Percentiles rank a stretch among this genome's conserved stretches.
phyloP scores from a whole-genome alignment of 1,140 invertebrate species.

The Calliphora vicina region DNA sequence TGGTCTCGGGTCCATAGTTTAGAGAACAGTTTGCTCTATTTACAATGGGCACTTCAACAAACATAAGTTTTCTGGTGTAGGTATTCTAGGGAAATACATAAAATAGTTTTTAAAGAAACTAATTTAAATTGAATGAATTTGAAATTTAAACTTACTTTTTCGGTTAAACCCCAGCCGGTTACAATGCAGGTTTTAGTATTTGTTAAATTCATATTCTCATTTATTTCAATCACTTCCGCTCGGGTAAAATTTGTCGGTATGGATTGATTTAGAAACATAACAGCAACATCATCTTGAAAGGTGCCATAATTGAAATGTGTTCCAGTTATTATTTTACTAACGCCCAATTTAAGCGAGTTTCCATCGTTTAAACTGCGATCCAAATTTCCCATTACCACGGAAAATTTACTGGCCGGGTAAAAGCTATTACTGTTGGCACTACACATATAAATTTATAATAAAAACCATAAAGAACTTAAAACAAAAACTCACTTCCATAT shows the following conservation, averaged over 20 bases:
- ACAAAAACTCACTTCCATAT: constrained; percentile 36
- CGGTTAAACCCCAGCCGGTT: constrained; percentile 51
- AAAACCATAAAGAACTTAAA: not conserved
- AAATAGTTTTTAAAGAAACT: not conserved
- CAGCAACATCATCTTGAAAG: constrained; percentile 42
- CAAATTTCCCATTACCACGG: constrained; percentile 45
- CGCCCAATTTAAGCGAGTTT: constrained; percentile 35
- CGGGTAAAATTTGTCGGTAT: constrained; percentile 2
- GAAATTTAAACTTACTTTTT: constrained; percentile 48
- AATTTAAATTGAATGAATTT: too few relatives aligned
- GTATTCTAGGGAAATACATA: not conserved
- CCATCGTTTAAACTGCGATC: constrained; percentile 37
- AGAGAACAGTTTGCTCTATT: not conserved
- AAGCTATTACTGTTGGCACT: not conserved
- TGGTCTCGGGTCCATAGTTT: not conserved
- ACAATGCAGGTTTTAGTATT: constrained; percentile 42
- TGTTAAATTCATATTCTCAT: not conserved
- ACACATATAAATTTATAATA: not conserved
- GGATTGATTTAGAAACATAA: constrained; percentile 38
- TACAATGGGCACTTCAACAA: constrained; percentile 41
- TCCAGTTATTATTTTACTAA: constrained; percentile 37
- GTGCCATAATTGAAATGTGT: constrained; percentile 29
- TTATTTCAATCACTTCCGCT: not conserved
- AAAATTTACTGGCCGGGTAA: not conserved
- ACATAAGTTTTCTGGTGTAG: constrained; percentile 42